Evolutionary conservation across 2,797 vertebrate species (phyloP).

Genomic region (Cetoscarus ocellatus): DNA sequence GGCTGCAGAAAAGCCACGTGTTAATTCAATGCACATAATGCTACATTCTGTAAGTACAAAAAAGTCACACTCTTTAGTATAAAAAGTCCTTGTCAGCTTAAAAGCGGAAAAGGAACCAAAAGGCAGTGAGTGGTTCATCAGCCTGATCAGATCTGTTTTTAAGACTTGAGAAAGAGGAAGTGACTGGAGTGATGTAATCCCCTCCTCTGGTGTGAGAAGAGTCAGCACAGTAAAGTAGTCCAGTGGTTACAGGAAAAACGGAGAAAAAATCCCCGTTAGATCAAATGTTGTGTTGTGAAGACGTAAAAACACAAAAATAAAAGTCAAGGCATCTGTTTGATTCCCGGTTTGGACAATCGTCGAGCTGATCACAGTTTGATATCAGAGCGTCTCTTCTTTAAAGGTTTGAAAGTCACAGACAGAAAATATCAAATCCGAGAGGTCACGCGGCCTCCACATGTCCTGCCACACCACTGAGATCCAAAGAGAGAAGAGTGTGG

Average conservation of each 20-base stretch:
- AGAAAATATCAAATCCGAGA: constrained; percentile 15
- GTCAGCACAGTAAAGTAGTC: constrained; percentile 59
- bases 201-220: constrained; percentile 36
- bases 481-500: background rate
- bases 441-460: constrained; percentile 10
- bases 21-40: constrained; percentile 58
- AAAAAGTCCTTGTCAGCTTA: constrained; percentile 40
- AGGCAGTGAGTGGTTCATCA: constrained; percentile 48
- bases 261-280: constrained; percentile 25
- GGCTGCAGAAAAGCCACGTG: constrained; percentile 37
- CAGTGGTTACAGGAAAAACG: constrained; percentile 70
- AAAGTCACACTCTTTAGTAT: constrained; percentile 37
- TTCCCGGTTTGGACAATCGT: constrained; percentile 56
- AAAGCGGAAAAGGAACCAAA: constrained; percentile 28
- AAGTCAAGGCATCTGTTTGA: constrained; percentile 60
- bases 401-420: constrained; percentile 8
- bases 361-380: constrained; percentile 67
- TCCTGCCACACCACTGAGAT: constrained; percentile 12
- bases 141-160: constrained; percentile 32
- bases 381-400: constrained; percentile 31
- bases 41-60: constrained; percentile 73
- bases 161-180: constrained; percentile 56
- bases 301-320: constrained; percentile 21
- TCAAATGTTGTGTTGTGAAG: constrained; percentile 15
- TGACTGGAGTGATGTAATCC: constrained; percentile 49